Evolutionary conservation across 2,888 invertebrate species (phyloP).

Genomic region (Ceraclea dissimilis): DNA sequence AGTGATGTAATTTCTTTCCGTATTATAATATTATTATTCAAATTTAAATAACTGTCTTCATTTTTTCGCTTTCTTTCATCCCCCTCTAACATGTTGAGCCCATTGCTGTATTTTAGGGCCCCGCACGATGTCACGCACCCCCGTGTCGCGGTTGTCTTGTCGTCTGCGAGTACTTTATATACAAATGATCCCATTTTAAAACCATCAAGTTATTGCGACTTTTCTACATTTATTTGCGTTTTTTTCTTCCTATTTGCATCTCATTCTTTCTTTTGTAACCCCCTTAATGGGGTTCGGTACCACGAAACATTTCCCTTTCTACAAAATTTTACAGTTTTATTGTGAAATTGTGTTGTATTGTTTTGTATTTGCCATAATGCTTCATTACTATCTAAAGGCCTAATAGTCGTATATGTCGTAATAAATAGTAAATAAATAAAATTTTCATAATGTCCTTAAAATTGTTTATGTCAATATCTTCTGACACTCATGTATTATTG

Average conservation of each 20-base stretch:
- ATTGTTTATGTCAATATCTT: too few species aligned
- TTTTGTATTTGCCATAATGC: too few species aligned
- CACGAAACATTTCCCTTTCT: too few species aligned
- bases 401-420: too few species aligned
- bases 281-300: too few species aligned
- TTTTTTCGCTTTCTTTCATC: conserved; percentile 25
- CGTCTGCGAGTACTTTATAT: conserved; percentile 18
- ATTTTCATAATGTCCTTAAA: too few species aligned
- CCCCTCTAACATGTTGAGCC: conserved; percentile 32
- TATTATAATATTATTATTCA: conserved; percentile 50
- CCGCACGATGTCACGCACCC: conserved; percentile 32
- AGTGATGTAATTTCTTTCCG: conserved; percentile 54
- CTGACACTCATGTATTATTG: too few species aligned
- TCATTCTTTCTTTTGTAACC: too few species aligned
- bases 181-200: conserved; percentile 24
- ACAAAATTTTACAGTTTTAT: too few species aligned
- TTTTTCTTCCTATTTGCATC: conserved; percentile 12
- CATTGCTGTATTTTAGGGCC: conserved; percentile 39
- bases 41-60: conserved; percentile 56
- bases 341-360: too few species aligned
- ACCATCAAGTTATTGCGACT: conserved; percentile 25
- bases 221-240: conserved; percentile 22
- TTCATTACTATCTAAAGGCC: too few species aligned
- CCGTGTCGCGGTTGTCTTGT: conserved; percentile 10
- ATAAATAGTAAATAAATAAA: too few species aligned